Conservation (phyloP, 2,888 invertebrate species). For the Dorcus parallelipipedus region DNA sequence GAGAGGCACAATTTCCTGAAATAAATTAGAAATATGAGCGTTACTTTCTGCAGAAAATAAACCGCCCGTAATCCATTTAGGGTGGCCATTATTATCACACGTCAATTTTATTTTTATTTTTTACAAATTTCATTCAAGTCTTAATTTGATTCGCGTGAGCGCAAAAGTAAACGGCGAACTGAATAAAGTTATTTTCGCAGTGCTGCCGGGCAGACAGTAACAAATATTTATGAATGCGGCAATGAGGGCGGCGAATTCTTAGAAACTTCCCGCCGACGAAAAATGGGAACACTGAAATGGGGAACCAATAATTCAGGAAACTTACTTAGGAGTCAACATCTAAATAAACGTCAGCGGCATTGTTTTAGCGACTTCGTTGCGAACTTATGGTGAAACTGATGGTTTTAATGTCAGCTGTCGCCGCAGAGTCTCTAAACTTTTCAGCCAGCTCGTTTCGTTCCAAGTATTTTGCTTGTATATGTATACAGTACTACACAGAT, state of each 20-base stretch:
- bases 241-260: background rate
- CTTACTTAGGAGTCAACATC: slow-evolving; percentile 16
- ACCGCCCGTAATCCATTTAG: too few relatives aligned
- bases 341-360: slow-evolving; percentile 29
- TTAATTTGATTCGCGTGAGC: too few relatives aligned
- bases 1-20: too few relatives aligned
- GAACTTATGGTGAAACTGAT: slow-evolving; percentile 31
- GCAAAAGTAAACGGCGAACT: too few relatives aligned
- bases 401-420: slow-evolving; percentile 34
- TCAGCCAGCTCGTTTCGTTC: slow-evolving; percentile 34
- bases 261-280: background rate
- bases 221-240: slow-evolving; percentile 1
- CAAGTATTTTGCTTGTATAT: slow-evolving; percentile 7
- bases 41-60: too few relatives aligned
- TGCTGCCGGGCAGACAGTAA: background rate
- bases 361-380: slow-evolving; percentile 27
- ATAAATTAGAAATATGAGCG: too few relatives aligned
- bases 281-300: slow-evolving; percentile 1
- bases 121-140: too few relatives aligned
- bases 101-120: too few relatives aligned
- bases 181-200: background rate
- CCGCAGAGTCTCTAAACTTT: slow-evolving; percentile 36
- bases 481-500: background rate
- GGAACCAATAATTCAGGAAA: slow-evolving; percentile 13
- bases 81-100: too few relatives aligned